Conservation (phyloP, 2,888 invertebrate species). For the Rhagonycha fulva region DNA sequence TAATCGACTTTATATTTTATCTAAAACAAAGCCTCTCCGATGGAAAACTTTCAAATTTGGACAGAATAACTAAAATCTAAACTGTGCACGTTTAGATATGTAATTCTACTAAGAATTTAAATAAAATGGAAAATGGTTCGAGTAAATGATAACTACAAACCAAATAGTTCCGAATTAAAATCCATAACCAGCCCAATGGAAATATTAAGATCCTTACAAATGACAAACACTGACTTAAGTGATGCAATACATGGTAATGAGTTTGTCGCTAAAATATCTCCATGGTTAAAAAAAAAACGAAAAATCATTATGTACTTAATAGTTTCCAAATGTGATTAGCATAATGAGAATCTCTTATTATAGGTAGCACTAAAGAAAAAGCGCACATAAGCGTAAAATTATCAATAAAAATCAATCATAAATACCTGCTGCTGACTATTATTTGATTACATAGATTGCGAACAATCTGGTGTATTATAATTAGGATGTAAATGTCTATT, state of each 20-base stretch:
- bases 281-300: too few species aligned
- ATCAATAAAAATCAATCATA: background rate
- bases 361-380: too few species aligned
- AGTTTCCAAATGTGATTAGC: background rate
- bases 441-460: conserved; percentile 3
- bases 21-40: background rate
- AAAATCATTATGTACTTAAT: too few species aligned
- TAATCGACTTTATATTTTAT: background rate
- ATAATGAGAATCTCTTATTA: background rate
- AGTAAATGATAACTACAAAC: background rate
- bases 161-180: background rate
- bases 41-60: background rate
- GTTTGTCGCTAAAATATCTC: too few species aligned
- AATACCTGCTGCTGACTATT: background rate
- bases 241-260: too few species aligned
- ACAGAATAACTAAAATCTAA: too few species aligned
- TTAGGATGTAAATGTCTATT: conserved; percentile 28
- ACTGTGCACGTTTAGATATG: too few species aligned
- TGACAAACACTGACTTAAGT: too few species aligned
- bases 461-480: conserved; percentile 25
- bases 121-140: background rate
- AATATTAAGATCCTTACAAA: too few species aligned
- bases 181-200: too few species aligned
- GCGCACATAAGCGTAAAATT: background rate
- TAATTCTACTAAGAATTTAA: background rate